These are phyloP conservation scores for Anticlea derivata DNA, from an alignment of 2,888 invertebrate genomes.

Conservation along the genomic window DNA sequence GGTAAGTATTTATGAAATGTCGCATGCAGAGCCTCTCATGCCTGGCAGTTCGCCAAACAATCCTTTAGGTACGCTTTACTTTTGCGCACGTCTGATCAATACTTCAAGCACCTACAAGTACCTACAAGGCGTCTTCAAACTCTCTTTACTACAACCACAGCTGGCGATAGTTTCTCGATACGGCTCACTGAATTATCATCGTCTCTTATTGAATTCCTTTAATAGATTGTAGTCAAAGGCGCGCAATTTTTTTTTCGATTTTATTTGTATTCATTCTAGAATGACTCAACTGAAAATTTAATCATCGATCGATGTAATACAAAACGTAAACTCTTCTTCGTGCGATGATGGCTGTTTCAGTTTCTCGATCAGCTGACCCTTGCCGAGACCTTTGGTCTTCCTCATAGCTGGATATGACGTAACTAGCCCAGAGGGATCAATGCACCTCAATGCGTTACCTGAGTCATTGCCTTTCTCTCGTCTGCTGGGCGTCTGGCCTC, in stretches of 20 bases:
- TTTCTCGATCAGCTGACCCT: slow-evolving; percentile 12
- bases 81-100: slow-evolving; percentile 32
- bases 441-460: slow-evolving; percentile 41
- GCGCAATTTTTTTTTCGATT: neutral
- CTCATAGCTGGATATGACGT: slow-evolving; percentile 34
- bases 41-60: slow-evolving; percentile 29
- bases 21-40: slow-evolving; percentile 28
- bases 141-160: slow-evolving; percentile 8
- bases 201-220: slow-evolving; percentile 1
- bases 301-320: neutral
- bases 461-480: slow-evolving; percentile 72
- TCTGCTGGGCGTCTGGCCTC: slow-evolving; percentile 65
- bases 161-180: slow-evolving; percentile 10
- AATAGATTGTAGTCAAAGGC: neutral
- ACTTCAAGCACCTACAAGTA: slow-evolving; percentile 29
- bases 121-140: slow-evolving; percentile 14
- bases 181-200: slow-evolving; percentile 7
- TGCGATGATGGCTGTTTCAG: slow-evolving; percentile 4
- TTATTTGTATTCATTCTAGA: no score
- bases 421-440: slow-evolving; percentile 51
- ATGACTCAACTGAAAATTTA: neutral
- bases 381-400: slow-evolving; percentile 17
- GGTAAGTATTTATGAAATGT: slow-evolving; percentile 26
- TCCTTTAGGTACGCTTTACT: slow-evolving; percentile 25
- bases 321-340: neutral